Conservation (phyloP, 2,888 invertebrate species). For the Orthosia incerta region DNA sequence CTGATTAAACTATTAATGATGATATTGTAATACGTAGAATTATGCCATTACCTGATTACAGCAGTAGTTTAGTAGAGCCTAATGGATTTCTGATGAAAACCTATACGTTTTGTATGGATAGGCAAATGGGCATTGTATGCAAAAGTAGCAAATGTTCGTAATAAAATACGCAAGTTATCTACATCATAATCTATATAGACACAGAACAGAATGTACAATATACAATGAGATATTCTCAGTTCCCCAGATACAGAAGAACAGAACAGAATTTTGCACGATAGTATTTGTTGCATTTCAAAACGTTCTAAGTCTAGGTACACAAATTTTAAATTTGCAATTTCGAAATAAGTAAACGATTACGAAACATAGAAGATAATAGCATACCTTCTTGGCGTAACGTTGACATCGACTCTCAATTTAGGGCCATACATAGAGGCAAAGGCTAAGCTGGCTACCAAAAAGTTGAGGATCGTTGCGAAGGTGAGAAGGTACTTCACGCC, state of each 20-base stretch:
- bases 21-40: background rate
- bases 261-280: background rate
- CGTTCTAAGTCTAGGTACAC: background rate
- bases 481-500: too few relatives aligned
- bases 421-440: too few relatives aligned
- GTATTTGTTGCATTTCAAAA: background rate
- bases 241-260: background rate
- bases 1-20: slow-evolving; percentile 25
- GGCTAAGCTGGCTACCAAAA: too few relatives aligned
- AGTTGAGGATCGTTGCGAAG: too few relatives aligned
- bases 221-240: background rate
- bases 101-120: background rate
- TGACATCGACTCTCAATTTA: too few relatives aligned
- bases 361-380: background rate
- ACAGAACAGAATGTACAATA: too few relatives aligned
- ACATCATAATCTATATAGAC: background rate
- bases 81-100: slow-evolving; percentile 23
- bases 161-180: background rate
- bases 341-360: background rate
- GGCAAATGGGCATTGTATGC: background rate
- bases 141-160: background rate
- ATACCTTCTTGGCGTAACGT: too few relatives aligned
- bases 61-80: background rate
- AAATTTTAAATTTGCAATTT: too few relatives aligned
- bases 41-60: slow-evolving; percentile 13